These are phyloP conservation scores for Eucidaris tribuloides DNA, from an alignment of 35 echinoderm and acorn worm species.

Conservation along the genomic window DNA sequence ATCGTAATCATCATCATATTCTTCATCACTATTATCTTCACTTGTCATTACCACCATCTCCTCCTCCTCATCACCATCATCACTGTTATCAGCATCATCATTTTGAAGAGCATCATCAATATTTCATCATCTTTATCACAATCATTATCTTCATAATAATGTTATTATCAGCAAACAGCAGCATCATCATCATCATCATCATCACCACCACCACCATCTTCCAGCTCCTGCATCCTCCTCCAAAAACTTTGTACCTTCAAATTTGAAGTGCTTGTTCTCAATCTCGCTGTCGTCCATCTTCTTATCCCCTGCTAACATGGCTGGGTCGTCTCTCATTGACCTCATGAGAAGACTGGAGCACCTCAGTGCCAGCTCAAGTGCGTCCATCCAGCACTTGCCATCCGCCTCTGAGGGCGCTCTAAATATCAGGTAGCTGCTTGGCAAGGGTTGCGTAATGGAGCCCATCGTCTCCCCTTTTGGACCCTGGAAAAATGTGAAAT, in stretches of 20 bases:
- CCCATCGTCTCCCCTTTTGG: slow-evolving; percentile 94
- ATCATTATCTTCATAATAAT: not conserved
- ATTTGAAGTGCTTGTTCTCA: slow-evolving; percentile 94
- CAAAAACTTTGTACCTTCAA: slow-evolving; percentile 79
- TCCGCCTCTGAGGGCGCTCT: slow-evolving; percentile 80
- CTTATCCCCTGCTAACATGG: slow-evolving; percentile 34
- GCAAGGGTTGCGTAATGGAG: slow-evolving; percentile 83
- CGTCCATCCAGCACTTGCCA: slow-evolving; percentile 96
- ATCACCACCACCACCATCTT: not conserved
- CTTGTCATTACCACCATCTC: not conserved
- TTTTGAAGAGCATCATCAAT: not conserved
- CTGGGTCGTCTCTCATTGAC: slow-evolving; percentile 69
- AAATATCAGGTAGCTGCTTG: slow-evolving; percentile 95
- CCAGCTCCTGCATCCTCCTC: too few species aligned
- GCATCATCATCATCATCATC: not conserved
- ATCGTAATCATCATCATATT: not conserved
- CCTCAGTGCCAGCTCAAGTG: slow-evolving; percentile 82
- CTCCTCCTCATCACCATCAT: not conserved
- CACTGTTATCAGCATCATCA: not conserved
- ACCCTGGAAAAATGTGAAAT: slow-evolving; percentile 34
- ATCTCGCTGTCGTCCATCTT: slow-evolving; percentile 84
- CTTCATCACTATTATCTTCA: not conserved
- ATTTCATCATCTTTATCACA: not conserved
- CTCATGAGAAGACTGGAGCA: slow-evolving; percentile 87
- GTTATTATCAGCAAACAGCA: not conserved